Evolutionary conservation across 2,888 invertebrate species (phyloP), one percentile per base, ranked within the genome.

Genomic region (Cryptocephalus primarius): DNA sequence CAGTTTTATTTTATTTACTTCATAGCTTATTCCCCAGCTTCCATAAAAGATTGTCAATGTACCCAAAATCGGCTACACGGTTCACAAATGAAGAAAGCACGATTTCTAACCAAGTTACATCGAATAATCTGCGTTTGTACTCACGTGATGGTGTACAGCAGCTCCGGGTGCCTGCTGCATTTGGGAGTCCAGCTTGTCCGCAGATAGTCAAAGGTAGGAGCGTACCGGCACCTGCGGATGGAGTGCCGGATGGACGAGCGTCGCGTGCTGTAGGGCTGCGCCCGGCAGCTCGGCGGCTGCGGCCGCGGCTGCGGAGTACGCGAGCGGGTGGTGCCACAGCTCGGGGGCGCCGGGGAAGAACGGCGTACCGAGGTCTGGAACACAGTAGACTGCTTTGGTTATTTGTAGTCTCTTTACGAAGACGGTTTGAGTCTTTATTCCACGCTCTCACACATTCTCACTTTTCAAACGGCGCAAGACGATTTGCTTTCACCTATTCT

Each of bases 151-250:
- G 61, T 68, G 68, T 71, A 75, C 74, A 69, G 74, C 73, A 71
- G 74, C 73, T 71, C 72, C 73, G 66, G 75, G 65, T 41, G 36
- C 49, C 48, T 53, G 52, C 39, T 46, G 48, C 56, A 55, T 50
- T 52, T 74, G 75, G 67, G 73, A 72, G 72, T 75, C 74, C 75
- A 72, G 39, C 78, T 86, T 83, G 79, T 83, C 83, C 78, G 84
- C 82, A 86, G 88, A 87, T 89, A 90, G 90, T 91, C 90, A 91
- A 85, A 91, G 90, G 82, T 89, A 91, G 77, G 90, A 90, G 76
- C 91, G 88, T 74, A 92, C 92, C 73, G 92, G 92, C 75, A 94
- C 90, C 85, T 95, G 94, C 73, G 92, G 91, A 78, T 93, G 92
- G 76, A 95, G 85, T 75, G 92, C 94, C 71, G 94, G 94, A 75